Percentiles rank a stretch among this genome's conserved stretches.
These are phyloP conservation scores for Sisyra nigra DNA, from an alignment of 2,888 invertebrate genomes.

Conservation along the genomic window DNA sequence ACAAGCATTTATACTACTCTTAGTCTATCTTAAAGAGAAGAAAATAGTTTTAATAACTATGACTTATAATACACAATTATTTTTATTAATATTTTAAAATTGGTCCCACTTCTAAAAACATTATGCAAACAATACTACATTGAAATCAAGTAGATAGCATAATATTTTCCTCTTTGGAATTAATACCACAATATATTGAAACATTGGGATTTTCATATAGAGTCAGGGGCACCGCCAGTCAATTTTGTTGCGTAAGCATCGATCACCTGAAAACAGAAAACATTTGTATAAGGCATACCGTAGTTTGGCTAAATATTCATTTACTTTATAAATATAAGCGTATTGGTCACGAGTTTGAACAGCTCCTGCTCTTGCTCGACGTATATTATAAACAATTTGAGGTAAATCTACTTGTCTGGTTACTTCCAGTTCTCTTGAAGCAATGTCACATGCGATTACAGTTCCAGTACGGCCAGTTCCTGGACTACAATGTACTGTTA, in stretches of 20 bases:
- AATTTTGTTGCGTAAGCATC: conserved; percentile 72
- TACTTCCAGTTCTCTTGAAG: conserved; percentile 73
- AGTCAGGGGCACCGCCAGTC: conserved; percentile 53
- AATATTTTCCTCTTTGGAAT: no score
- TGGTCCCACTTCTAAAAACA: no score
- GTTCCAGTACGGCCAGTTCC: conserved; percentile 84
- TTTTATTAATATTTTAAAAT: no score
- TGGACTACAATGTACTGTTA: conserved; percentile 74
- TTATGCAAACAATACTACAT: no score
- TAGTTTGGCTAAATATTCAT: conserved; percentile 3
- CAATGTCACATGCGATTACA: conserved; percentile 70
- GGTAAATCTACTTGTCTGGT: conserved; percentile 72
- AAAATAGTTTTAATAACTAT: no score
- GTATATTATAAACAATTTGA: conserved; percentile 64
- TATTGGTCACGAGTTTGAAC: conserved; percentile 88
- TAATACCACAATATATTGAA: no score
- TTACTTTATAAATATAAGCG: conserved; percentile 78
- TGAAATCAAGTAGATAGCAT: no score
- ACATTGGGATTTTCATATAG: conserved; percentile 23
- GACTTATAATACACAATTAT: no score
- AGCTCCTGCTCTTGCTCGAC: conserved; percentile 76
- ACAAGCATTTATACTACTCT: no score
- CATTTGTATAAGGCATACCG: conserved; percentile 2
- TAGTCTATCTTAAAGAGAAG: no score
- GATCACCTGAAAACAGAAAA: conserved; percentile 44